Conservation (phyloP, 2,113 vertebrate genomes). For the Macrotis lagotis region DNA sequence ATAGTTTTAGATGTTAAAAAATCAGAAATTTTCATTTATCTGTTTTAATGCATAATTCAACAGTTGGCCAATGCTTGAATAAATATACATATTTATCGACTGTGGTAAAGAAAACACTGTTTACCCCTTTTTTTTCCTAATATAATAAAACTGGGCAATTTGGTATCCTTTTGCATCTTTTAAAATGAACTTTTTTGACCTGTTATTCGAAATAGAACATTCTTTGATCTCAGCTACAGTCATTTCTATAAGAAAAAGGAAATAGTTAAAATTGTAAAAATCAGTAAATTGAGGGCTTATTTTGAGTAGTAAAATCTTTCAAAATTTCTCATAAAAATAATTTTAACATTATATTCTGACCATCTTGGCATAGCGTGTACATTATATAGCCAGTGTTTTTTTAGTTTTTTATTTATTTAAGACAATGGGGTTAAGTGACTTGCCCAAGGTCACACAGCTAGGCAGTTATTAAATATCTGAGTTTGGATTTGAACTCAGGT, state of each 20-base stretch:
- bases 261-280: not conserved
- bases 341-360: not conserved
- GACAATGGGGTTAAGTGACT: too few relatives aligned
- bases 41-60: not conserved
- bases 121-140: constrained; percentile 35
- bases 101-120: constrained; percentile 13
- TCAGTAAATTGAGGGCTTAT: not conserved
- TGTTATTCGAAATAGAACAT: not conserved
- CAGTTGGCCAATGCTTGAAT: not conserved
- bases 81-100: constrained; percentile 23
- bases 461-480: too few relatives aligned
- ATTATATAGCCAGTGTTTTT: not conserved
- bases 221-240: not conserved
- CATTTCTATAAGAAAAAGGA: not conserved
- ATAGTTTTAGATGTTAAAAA: not conserved
- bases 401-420: too few relatives aligned
- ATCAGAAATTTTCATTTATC: not conserved
- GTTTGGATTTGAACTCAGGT: too few relatives aligned
- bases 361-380: not conserved
- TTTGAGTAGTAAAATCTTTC: not conserved
- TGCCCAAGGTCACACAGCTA: too few relatives aligned
- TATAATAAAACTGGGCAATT: constrained; percentile 9
- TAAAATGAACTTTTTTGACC: constrained; percentile 6
- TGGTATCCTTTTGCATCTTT: constrained; percentile 31
- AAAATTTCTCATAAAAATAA: not conserved